Base-by-base conservation (phyloP, 2,797 vertebrate species). In the Huso huso region DNA sequence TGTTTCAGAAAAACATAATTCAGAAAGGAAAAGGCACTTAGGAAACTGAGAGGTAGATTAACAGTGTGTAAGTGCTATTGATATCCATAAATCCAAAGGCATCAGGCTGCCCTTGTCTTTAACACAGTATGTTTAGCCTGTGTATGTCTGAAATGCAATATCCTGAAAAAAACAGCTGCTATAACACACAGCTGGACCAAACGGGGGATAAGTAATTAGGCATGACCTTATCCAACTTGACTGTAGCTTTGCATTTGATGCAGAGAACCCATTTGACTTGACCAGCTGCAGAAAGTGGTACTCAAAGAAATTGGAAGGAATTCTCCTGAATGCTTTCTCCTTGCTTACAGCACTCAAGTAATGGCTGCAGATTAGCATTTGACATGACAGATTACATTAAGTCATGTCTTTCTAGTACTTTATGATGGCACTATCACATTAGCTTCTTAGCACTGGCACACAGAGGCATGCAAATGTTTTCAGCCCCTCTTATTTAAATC, bases 371-470 rank as follows among this genome's bases (percentile, higher is more conserved):
- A 99, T 99, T 97, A 96, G 94, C 95, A 97, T 97, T 95, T 95
- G 93, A 96, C 95, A 97, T 93, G 94, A 96, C 95, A 95, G 93
- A 96, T 96, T 95, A 97, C 94, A 95, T 97, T 96, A 96, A 96
- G 93, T 95, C 94, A 93, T 89, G 92, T 94, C 92, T 92, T 93
- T 82, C 83, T 85, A 76, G 85, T 88, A 88, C 93, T 95, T 95
- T 94, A 94, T 93, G 93, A 93, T 92, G 88, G 90, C 84, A 76
- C 86, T 85, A 86, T 90, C 86, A 88, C 88, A 94, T 97, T 95
- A 96, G 94, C 94, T 93, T 95, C 94, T 98, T 95, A 96, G 92
- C 93, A 91, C 87, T 82, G 89, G 92, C 91, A 88, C 87, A 92
- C 90, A 77, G 86, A 93, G 88, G 88, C 93, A 97, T 97, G 93